Evolutionary conservation across 92 coral and sea anemone species (phyloP), one percentile per base, ranked within the genome.

Genomic region (Micromussa lordhowensis): DNA sequence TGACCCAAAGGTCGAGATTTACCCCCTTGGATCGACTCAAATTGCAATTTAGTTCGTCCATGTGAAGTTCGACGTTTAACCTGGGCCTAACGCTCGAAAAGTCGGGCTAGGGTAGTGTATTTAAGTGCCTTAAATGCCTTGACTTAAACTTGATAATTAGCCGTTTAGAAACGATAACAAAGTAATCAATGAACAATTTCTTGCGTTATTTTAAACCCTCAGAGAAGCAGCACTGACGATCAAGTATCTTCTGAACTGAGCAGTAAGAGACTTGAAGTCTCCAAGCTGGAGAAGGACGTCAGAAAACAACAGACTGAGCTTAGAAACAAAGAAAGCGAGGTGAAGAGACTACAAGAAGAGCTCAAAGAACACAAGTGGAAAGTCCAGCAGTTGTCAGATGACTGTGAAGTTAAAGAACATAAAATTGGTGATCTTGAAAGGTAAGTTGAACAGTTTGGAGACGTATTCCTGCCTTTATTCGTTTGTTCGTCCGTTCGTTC

Each of bases 401-500:
- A 95, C 49, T 79, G 90, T 59, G 87, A 85, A 55, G 88, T 91
- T 28, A 95, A 95, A 83, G 98, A 95, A 53, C 90, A 91, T 75
- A 97, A 93, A 86, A 88, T 96, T 34, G 95, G 93, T 38, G 98
- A 94, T 36, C 83, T 94, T 44, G 99, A 98, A 78, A 96, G 92
- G 99, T 98, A 81, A 85, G 96, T 59, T 22, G 22, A 66, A 79
- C 49, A 29, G 55, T 31, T 85, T 71, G 19, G 51, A 44, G 8
- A 40, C 29, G 32, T 0, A 1, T 77, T 32, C 24, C 17, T n/a
- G 9, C 73, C 16, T 15, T n/a, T 18, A 14, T 68, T 29, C 4
- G 3, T 68, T 30, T 7, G 22, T 3, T 34, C 24, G 76, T 5
- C 32, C 0, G 49, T 18, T 72, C 44, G 77, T 72, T 34, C 11